Conservation (phyloP, 1,140 invertebrate species). For the Homarus americanus region DNA sequence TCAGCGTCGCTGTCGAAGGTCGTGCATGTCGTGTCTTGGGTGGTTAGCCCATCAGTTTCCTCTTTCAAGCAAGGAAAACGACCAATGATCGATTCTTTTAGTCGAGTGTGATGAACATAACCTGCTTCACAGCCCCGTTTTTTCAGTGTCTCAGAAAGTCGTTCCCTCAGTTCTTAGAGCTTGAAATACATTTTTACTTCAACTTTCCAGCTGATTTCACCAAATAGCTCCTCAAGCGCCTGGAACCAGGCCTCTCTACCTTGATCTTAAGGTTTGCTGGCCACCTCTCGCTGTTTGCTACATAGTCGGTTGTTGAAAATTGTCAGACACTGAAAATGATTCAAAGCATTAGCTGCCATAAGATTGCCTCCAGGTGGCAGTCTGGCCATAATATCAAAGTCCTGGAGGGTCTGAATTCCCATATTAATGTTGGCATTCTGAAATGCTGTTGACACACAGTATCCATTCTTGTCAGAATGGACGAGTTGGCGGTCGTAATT, state of each 20-base stretch:
- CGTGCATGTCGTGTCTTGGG: neutral
- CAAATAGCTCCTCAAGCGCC: slow-evolving; percentile 12
- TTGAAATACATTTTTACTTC: neutral
- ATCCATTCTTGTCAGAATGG: too few relatives aligned
- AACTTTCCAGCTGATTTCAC: slow-evolving; percentile 20
- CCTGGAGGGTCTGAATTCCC: slow-evolving; percentile 1
- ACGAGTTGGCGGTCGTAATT: too few relatives aligned
- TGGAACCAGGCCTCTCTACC: slow-evolving; percentile 7
- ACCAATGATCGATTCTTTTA: too few relatives aligned
- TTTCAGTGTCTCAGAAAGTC: too few relatives aligned
- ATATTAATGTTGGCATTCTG: slow-evolving; percentile 4
- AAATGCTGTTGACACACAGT: slow-evolving; percentile 10
- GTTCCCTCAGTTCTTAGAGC: too few relatives aligned
- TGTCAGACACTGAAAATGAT: slow-evolving; percentile 20
- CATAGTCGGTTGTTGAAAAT: neutral
- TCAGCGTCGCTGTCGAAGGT: neutral
- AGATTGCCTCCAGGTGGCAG: slow-evolving; percentile 23
- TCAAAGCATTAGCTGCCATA: slow-evolving; percentile 7
- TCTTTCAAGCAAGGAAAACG: too few relatives aligned
- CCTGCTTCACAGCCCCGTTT: too few relatives aligned
- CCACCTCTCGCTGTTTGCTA: slow-evolving; percentile 19
- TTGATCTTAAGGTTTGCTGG: neutral
- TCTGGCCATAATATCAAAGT: too few relatives aligned
- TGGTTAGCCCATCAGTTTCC: too few relatives aligned
- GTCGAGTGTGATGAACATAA: too few relatives aligned